Base-by-base conservation (phyloP, 2,113 vertebrate genomes). In the Miniopterus natalensis region DNA sequence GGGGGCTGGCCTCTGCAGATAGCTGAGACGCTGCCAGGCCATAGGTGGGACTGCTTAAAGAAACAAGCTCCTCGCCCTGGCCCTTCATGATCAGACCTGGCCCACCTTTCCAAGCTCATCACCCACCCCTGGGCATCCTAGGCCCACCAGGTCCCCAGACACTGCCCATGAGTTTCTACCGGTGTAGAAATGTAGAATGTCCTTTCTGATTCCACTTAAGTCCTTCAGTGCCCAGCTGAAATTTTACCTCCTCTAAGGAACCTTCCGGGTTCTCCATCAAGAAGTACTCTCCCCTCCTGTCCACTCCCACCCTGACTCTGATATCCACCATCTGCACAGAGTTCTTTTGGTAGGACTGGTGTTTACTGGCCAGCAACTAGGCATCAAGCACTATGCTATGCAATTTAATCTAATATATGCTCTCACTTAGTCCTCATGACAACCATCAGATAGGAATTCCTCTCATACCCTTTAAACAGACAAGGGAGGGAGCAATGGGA, bases 171-270 rank as follows among this genome's bases (percentile, higher is more conserved):
- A 51, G 27, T 65, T 59, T 91, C 81, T 84, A 53, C 65, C 71
- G 53, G 31, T 45, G 45, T 49, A 17, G 73, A 10, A 51, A 11
- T 9, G 14, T 78, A 63, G 49, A n/a, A 63, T 45, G 31, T 92
- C 63, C 55, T 85, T 88, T 77, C 59, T 63, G 47, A 13, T 61
- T 25, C 66, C 9, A 21, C 31, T 36, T 8, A n/a, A 73, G 29
- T 65, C 59, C 71, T 93, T 94, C 80, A 36, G 53, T 12, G 21
- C 11, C 31, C 68, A 83, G 40, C 31, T 63, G 75, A 92, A 92
- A 63, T 25, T 63, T 59, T 51, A 78, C 29, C 71, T 92, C 27
- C 51, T 65, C 75, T 57, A 71, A 75, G 71, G 45, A 68, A 9
- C 21, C 74, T 80, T n/a, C 61, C 31, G 36, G 36, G 45, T 63